Percentiles rank a stretch among this genome's conserved stretches.
Conservation (phyloP, 2,797 vertebrate genomes). For the Notolepis coatsorum region DNA sequence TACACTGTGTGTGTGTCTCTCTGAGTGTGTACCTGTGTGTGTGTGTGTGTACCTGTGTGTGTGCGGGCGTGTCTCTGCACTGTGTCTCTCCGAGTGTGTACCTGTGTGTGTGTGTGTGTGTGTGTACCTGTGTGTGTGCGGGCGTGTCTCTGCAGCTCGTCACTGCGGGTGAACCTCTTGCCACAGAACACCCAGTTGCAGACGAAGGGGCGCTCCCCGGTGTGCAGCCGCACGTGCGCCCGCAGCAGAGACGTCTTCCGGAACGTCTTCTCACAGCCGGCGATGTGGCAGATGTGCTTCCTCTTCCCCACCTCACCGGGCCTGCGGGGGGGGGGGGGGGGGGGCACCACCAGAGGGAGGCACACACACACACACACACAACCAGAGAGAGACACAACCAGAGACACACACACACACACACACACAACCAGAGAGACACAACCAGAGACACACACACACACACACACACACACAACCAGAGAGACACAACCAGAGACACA, state of each 20-base stretch:
- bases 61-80: too few species aligned
- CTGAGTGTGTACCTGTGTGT: too few species aligned
- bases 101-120: not conserved
- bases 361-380: not conserved
- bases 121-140: conserved; percentile 93
- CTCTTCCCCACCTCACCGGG: conserved; percentile 93
- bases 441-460: not conserved
- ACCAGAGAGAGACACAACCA: not conserved
- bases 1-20: too few species aligned
- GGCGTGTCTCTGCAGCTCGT: conserved; percentile 95
- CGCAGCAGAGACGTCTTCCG: conserved; percentile 95
- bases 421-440: not conserved
- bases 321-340: conserved; percentile 67
- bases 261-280: conserved; percentile 95
- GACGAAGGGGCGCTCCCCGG: conserved; percentile 94
- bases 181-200: conserved; percentile 98
- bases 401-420: not conserved
- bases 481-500: too few species aligned
- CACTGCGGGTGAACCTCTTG: conserved; percentile 95
- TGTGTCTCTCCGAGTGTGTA: too few species aligned
- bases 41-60: too few species aligned
- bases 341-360: too few species aligned
- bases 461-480: not conserved
- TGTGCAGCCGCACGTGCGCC: conserved; percentile 95
- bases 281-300: conserved; percentile 97